A percentile compares a stretch with the other conserved stretches of the same genome.
These are phyloP conservation scores for Centropus bengalensis DNA, from an alignment of 2,113 vertebrate species.

Conservation along the genomic window DNA sequence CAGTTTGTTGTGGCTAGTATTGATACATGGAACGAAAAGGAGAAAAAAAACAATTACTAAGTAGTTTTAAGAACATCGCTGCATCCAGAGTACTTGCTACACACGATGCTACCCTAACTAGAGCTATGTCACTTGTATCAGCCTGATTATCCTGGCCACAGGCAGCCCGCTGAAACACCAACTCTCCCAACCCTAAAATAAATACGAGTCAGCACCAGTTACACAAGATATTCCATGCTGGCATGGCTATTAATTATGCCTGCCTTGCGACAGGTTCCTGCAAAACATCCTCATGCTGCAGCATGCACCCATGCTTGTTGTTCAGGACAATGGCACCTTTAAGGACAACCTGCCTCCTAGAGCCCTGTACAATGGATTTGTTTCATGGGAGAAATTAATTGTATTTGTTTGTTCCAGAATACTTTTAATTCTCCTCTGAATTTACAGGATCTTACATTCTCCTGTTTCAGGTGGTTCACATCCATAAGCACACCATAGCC, in stretches of 20 bases:
- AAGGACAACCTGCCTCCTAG: neutral
- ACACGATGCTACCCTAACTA: fast-evolving
- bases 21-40: neutral
- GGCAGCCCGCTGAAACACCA: neutral
- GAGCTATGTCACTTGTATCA: neutral
- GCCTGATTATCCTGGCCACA: neutral
- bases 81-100: neutral
- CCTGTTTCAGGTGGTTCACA: neutral
- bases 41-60: neutral
- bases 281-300: neutral
- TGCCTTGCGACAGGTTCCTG: neutral
- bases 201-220: neutral
- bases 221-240: neutral
- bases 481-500: neutral
- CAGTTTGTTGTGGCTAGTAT: constrained; percentile 89
- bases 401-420: neutral
- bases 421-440: neutral
- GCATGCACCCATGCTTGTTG: neutral
- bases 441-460: neutral
- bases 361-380: neutral
- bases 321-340: neutral
- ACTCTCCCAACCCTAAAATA: neutral
- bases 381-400: neutral
- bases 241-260: neutral
- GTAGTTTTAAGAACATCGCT: neutral